Percentiles rank a stretch among this genome's conserved stretches.
Evolutionary conservation across 1,140 invertebrate genomes (phyloP).

Genomic region (Scylla paramamosain): DNA sequence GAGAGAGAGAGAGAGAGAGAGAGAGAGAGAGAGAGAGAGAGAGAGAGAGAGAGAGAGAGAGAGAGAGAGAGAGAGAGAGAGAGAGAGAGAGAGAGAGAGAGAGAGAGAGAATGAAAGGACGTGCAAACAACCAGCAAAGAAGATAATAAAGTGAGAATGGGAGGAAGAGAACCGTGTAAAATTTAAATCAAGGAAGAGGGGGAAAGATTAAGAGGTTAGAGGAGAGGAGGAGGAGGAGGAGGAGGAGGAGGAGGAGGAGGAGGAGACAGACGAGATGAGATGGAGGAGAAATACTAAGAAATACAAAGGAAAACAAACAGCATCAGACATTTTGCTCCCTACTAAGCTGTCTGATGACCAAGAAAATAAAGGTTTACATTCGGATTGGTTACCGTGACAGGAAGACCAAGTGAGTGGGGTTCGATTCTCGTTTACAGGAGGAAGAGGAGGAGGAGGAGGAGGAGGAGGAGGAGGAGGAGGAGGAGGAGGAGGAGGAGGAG

Average conservation of each 20-base stretch:
- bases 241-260: too few relatives aligned
- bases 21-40: conserved; percentile 16
- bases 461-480: neutral
- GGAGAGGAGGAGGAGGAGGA: neutral
- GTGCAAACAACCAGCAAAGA: neutral
- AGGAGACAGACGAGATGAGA: too few relatives aligned
- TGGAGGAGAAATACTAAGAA: too few relatives aligned
- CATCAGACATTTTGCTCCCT: too few relatives aligned
- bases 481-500: neutral
- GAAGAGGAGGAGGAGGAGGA: neutral
- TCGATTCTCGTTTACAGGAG: neutral
- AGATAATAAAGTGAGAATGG: neutral
- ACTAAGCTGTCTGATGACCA: neutral
- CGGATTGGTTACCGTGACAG: too few relatives aligned
- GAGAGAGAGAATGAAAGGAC: neutral
- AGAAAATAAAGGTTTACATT: neutral
- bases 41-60: neutral
- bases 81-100: neutral
- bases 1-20: conserved; percentile 2
- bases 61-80: neutral
- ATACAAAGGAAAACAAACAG: neutral
- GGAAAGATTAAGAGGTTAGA: neutral
- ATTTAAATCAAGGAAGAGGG: neutral
- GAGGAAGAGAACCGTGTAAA: neutral
- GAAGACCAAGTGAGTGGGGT: too few relatives aligned